phyloP scores from a whole-genome alignment of 2,113 vertebrate species.

The Rhinopithecus roxellana region DNA sequence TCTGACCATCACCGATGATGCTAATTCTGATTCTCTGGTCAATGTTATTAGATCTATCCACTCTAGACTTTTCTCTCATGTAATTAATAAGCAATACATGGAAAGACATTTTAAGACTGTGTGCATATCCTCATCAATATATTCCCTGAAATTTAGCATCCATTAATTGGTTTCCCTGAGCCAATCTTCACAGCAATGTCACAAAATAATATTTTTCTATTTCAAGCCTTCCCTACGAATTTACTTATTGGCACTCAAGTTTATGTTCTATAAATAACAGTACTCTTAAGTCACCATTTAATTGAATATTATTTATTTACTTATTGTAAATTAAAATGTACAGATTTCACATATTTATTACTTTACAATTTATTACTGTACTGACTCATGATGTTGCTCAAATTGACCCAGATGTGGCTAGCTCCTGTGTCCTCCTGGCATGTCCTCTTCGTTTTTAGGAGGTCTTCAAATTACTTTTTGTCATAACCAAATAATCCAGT shows the following conservation, averaged over 20 bases:
- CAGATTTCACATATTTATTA: neutral
- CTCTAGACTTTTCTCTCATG: neutral
- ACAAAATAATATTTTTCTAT: neutral
- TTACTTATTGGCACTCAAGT: neutral
- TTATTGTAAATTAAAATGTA: neutral
- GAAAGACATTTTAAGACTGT: neutral
- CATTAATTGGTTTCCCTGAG: neutral
- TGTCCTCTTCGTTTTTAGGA: rapidly evolving
- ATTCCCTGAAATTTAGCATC: neutral
- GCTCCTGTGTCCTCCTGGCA: neutral
- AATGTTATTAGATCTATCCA: neutral
- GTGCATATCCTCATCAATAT: neutral
- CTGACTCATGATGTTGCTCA: neutral
- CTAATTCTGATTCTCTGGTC: neutral
- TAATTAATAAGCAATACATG: neutral
- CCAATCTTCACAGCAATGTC: neutral
- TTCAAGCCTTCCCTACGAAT: neutral
- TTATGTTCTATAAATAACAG: neutral
- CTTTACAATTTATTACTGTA: neutral
- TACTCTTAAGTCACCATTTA: too few relatives aligned
- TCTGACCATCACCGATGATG: neutral
- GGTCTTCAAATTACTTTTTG: neutral
- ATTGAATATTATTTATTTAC: neutral
- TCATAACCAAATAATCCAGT: neutral
- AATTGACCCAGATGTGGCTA: too few relatives aligned